Evolutionary conservation across 2,888 invertebrate genomes (phyloP), one percentile per base, ranked within the genome.

Genomic region (Dascillus cervinus): DNA sequence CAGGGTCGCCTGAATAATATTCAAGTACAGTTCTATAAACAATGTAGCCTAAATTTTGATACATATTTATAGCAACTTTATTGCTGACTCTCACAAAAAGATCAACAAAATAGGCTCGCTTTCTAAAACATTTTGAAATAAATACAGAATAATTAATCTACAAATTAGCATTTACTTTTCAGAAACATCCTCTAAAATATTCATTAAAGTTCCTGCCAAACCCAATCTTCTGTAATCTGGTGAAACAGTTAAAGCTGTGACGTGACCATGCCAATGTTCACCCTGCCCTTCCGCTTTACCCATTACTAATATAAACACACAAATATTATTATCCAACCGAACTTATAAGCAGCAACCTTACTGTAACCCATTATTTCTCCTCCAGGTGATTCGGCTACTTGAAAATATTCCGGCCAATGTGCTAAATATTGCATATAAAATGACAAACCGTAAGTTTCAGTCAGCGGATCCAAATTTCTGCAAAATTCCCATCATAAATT

Each of bases 291-390:
- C 98, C 0, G 95, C 89, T 69, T 98, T 98, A 19, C 97, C 97
- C 96, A 98, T 97, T 30, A 98, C 95, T 96, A 58, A 42, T 12
- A 11, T 3, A n/a, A n/a, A n/a, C n/a, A 24, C 8, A 17, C 8
- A 17, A 17, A 26, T n/a, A n/a, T 5, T 12, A 13, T 14, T 21
- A 11, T 5, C 6, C 10, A 26, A 15, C 15, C 5, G 15, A 9
- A 5, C 10, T 11, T 8, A 6, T 17, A 8, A 6, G 17, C 15
- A 17, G 26, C 12, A 37, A 32, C 75, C 82, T 76, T 72, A 96
- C 96, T 96, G 61, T 98, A 98, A 43, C 97, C 98, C 92, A 98
- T 96, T 38, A 97, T 90, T 69, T 91, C 86, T 3, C 94, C 96
- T 63, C 81, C 86, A 3, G 95, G 90, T 10, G 95, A 87, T 71